Conservation (phyloP, 2,888 invertebrate genomes). For the Drosophila robusta region DNA sequence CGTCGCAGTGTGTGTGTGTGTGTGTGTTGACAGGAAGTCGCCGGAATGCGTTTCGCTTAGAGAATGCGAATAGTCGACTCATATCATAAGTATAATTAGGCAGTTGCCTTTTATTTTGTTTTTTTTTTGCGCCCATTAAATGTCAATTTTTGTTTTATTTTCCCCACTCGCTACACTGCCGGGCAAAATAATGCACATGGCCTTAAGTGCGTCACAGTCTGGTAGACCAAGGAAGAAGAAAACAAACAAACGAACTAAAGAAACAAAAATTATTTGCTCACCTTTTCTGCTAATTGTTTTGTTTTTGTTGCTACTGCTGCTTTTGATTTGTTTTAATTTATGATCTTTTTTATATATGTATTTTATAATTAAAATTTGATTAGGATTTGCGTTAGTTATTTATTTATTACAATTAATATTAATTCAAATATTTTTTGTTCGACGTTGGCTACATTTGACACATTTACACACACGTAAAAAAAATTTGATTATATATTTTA, state of each 20-base stretch:
- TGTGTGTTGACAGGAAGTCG: constrained; percentile 69
- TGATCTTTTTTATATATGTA: constrained; percentile 2
- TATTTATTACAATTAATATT: constrained; percentile 33
- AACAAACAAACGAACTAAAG: neutral
- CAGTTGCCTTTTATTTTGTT: constrained; percentile 32
- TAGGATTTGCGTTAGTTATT: constrained; percentile 69
- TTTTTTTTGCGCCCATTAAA: constrained; percentile 31
- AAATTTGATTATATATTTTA: constrained; percentile 41
- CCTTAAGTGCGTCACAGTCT: constrained; percentile 15
- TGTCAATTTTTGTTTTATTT: constrained; percentile 21
- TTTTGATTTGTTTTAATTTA: constrained; percentile 15
- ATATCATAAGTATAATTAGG: constrained; percentile 47
- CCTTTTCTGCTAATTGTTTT: constrained; percentile 25
- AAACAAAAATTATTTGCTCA: constrained; percentile 24
- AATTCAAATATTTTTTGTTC: constrained; percentile 9
- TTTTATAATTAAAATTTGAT: constrained; percentile 60
- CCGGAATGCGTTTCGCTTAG: constrained; percentile 62
- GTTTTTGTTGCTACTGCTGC: constrained; percentile 12
- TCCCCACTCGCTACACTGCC: constrained; percentile 29
- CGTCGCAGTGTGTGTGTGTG: constrained; percentile 23
- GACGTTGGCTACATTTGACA: constrained; percentile 41
- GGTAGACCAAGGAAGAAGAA: neutral
- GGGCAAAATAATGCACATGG: constrained; percentile 33
- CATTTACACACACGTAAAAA: constrained; percentile 33
- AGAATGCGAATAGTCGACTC: constrained; percentile 43